Evolutionary conservation across 2,888 invertebrate genomes (phyloP), one percentile per base, ranked within the genome.

Genomic region (Herminia tarsipennalis): DNA sequence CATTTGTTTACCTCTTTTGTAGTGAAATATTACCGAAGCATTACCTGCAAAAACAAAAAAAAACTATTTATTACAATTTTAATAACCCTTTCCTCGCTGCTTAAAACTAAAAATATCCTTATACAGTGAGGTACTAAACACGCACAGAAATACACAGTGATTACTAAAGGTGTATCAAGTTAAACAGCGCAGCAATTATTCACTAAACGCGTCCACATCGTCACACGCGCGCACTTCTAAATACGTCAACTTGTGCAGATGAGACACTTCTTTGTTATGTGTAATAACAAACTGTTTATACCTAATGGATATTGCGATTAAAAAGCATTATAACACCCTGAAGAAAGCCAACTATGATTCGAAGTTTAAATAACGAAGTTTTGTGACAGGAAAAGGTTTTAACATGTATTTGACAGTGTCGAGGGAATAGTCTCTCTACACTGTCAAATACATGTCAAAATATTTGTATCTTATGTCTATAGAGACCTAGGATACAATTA

Each of bases 101-200:
- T 16, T 35, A 12, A 8, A 18, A 24, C 9, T 14, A 35, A 16
- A 34, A 24, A 10, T n/a, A n/a, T n/a, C n/a, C 12, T 2, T 17
- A 24, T 20, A 35, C 28, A 37, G 17, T 21, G 6, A 25, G 29
- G 32, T 14, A 32, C 21, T 22, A 20, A 39, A 39, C 35, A 41
- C 46, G 36, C 40, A 41, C 40, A 47, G 24, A 38, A 40, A 46
- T 35, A 33, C 32, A 41, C 30, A 47, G 46, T 47, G 40, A 41
- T 40, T 47, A 41, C 40, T 30, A 36, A 46, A 61, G 55, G 65
- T 64, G 63, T 61, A 57, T 57, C 54, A 46, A 49, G 56, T 61
- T 64, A 36, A 63, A 63, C 64, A 52, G 48, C 47, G 43, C 56
- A 52, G 53, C 64, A 65, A 64, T 64, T 65, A 64, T 65, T 64